Conservation (phyloP, 2,888 invertebrate species). For the Diplazon laetatorius region DNA sequence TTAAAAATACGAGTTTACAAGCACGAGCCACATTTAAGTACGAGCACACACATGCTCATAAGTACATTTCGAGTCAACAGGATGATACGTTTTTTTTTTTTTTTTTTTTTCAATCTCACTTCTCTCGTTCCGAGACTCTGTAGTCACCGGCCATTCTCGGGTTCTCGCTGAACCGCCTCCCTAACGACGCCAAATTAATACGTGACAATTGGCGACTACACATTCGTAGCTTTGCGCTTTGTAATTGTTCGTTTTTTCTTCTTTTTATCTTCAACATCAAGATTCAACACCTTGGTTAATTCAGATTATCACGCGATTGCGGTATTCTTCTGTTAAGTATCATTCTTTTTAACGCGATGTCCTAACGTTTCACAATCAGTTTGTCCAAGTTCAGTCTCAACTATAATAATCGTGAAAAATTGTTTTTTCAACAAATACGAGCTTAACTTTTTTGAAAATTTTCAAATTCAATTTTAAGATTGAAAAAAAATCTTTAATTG, state of each 20-base stretch:
- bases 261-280: too few species aligned
- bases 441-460: too few species aligned
- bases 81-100: slow-evolving; percentile 11
- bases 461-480: too few species aligned
- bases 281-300: neutral
- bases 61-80: slow-evolving; percentile 18
- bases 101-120: slow-evolving; percentile 2
- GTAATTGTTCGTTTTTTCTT: slow-evolving; percentile 3
- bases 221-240: slow-evolving; percentile 10
- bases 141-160: too few species aligned
- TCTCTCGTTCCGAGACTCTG: neutral
- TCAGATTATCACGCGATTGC: neutral
- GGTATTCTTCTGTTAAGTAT: neutral
- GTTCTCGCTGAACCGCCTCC: neutral
- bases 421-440: slow-evolving; percentile 2
- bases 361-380: too few species aligned
- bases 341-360: too few species aligned
- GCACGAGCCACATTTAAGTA: slow-evolving; percentile 46
- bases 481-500: too few species aligned
- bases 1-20: slow-evolving; percentile 70
- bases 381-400: too few species aligned
- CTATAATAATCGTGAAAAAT: neutral
- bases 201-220: slow-evolving; percentile 46
- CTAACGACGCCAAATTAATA: neutral
- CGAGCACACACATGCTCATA: slow-evolving; percentile 11